phyloP scores from a whole-genome alignment of 2,888 invertebrate genomes.

The Trissoscelio sp. region DNA sequence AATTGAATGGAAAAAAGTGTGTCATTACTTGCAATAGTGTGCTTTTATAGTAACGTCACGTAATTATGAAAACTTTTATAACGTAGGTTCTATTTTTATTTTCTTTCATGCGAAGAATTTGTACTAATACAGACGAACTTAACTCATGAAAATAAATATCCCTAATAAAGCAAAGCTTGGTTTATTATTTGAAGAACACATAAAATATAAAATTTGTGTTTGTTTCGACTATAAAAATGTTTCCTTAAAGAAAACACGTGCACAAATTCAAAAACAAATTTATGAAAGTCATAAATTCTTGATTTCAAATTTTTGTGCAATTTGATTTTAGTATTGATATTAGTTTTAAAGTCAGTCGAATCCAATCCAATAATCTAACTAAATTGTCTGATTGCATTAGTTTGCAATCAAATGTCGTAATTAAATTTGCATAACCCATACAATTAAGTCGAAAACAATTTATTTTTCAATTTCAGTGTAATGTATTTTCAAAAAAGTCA shows the following conservation, averaged over 20 bases:
- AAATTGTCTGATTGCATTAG: constrained; percentile 12
- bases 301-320: neutral
- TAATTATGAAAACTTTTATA: constrained; percentile 20
- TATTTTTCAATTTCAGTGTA: constrained; percentile 21
- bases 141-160: constrained; percentile 15
- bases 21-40: neutral
- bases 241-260: neutral
- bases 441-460: constrained; percentile 14
- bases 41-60: constrained; percentile 5
- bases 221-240: neutral
- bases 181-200: neutral
- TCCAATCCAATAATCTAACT: neutral
- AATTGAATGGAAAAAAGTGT: constrained; percentile 2
- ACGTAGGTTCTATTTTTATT: constrained; percentile 16
- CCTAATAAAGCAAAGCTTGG: neutral
- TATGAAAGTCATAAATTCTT: neutral
- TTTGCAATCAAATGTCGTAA: constrained; percentile 26
- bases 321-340: neutral
- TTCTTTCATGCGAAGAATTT: constrained; percentile 8
- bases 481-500: constrained; percentile 1
- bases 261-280: neutral
- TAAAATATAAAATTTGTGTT: neutral
- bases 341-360: neutral
- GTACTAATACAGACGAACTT: neutral
- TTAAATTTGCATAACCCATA: constrained; percentile 35